These are phyloP conservation scores for Lacanobia oleracea DNA, from an alignment of 2,888 invertebrate genomes.

Conservation along the genomic window DNA sequence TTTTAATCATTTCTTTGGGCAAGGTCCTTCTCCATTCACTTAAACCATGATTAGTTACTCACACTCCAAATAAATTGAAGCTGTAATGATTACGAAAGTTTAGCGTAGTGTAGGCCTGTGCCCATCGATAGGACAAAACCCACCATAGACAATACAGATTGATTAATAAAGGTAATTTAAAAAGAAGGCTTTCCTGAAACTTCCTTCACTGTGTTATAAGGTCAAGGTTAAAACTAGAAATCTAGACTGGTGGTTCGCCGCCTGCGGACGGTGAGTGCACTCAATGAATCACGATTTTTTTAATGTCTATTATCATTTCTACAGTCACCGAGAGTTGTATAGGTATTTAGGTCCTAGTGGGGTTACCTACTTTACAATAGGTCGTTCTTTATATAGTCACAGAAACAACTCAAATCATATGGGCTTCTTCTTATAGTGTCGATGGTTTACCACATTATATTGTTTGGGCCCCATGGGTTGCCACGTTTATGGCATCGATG, in stretches of 20 bases:
- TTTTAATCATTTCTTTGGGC: slow-evolving; percentile 57
- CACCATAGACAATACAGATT: not conserved
- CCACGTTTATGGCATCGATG: too few relatives aligned
- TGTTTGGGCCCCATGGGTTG: too few relatives aligned
- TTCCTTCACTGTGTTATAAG: slow-evolving; percentile 1
- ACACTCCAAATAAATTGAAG: slow-evolving; percentile 15
- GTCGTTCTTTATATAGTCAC: too few relatives aligned
- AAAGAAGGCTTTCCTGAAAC: slow-evolving; percentile 10
- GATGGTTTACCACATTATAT: too few relatives aligned
- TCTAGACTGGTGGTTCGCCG: slow-evolving; percentile 7
- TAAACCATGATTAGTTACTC: slow-evolving; percentile 35
- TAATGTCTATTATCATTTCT: not conserved
- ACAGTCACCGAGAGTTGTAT: not conserved
- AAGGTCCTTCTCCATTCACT: slow-evolving; percentile 61
- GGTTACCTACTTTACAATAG: too few relatives aligned
- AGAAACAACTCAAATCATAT: too few relatives aligned
- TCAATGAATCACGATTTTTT: not conserved
- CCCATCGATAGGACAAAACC: slow-evolving; percentile 20
- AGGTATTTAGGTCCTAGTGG: not conserved
- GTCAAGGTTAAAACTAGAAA: slow-evolving; percentile 53
- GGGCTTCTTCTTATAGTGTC: too few relatives aligned
- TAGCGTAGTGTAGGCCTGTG: not conserved
- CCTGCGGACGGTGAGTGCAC: not conserved
- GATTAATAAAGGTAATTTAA: slow-evolving; percentile 11
- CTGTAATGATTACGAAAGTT: slow-evolving; percentile 40